These are phyloP conservation scores for Solea solea DNA, from an alignment of 2,113 vertebrate species.

Conservation along the genomic window DNA sequence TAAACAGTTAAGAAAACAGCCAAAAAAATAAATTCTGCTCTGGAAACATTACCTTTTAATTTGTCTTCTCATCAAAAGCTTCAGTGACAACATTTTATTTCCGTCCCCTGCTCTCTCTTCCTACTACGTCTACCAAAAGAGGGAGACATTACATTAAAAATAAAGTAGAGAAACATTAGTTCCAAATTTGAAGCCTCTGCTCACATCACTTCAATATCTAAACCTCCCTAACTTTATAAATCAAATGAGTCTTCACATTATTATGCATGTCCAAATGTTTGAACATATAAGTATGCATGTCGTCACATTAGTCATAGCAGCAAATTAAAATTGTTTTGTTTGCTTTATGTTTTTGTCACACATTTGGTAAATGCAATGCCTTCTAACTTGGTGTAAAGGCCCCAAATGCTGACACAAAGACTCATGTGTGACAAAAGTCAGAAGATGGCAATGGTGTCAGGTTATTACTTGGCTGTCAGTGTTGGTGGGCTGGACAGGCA, in stretches of 20 bases:
- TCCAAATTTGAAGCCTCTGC: conserved; percentile 12
- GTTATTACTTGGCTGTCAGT: conserved; percentile 51
- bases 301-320: not conserved
- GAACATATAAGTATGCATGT: too few species aligned
- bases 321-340: not conserved
- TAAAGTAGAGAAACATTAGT: not conserved
- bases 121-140: conserved; percentile 63
- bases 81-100: not conserved
- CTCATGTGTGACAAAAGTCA: conserved; percentile 54
- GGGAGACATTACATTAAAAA: conserved; percentile 73
- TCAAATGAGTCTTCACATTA: conserved; percentile 3
- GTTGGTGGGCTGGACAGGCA: conserved; percentile 62
- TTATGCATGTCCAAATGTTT: not conserved
- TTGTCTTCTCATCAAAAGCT: too few species aligned
- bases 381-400: conserved; percentile 1
- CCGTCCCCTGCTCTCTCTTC: not conserved
- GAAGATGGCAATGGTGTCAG: conserved; percentile 69
- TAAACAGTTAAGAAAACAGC: too few species aligned
- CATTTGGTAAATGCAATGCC: not conserved
- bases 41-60: too few species aligned
- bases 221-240: conserved; percentile 11
- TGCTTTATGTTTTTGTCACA: conserved; percentile 21
- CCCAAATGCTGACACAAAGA: conserved; percentile 15
- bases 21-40: too few species aligned
- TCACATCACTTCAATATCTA: conserved; percentile 9